phyloP scores from a whole-genome alignment of 2,888 invertebrate species.

The Phragmatobia fuliginosa region DNA sequence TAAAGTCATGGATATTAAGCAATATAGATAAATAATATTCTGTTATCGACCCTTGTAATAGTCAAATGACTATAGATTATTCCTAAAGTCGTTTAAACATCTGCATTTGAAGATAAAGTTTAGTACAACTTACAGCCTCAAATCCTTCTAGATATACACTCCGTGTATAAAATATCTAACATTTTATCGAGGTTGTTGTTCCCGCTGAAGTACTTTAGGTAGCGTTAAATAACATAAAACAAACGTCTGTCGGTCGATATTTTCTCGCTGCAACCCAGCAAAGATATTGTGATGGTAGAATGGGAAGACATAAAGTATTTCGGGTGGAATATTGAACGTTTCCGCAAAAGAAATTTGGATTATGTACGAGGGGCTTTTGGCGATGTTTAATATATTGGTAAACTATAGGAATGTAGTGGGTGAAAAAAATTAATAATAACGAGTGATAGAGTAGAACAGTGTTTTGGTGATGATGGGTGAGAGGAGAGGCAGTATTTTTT shows the following conservation, averaged over 20 bases:
- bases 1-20: slow-evolving; percentile 20
- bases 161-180: neutral
- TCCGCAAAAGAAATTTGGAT: slow-evolving; percentile 8
- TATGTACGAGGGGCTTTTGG: neutral
- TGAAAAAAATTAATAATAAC: neutral
- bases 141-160: neutral
- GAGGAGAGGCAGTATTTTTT: no score
- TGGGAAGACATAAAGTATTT: slow-evolving; percentile 18
- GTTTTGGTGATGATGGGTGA: neutral
- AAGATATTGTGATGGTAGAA: slow-evolving; percentile 6
- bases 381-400: neutral
- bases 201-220: neutral
- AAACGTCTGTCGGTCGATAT: slow-evolving; percentile 14
- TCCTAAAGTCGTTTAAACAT: neutral
- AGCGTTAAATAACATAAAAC: slow-evolving; percentile 6
- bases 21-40: slow-evolving; percentile 4
- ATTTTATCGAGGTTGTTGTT: slow-evolving; percentile 1
- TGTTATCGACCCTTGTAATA: neutral
- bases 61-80: slow-evolving; percentile 5
- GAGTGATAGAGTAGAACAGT: neutral
- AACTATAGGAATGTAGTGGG: neutral
- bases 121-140: neutral
- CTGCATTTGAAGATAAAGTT: neutral
- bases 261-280: slow-evolving; percentile 14
- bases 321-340: slow-evolving; percentile 7